Base-by-base conservation (phyloP, 1,140 invertebrate genomes). In the Drosophila nasuta region DNA sequence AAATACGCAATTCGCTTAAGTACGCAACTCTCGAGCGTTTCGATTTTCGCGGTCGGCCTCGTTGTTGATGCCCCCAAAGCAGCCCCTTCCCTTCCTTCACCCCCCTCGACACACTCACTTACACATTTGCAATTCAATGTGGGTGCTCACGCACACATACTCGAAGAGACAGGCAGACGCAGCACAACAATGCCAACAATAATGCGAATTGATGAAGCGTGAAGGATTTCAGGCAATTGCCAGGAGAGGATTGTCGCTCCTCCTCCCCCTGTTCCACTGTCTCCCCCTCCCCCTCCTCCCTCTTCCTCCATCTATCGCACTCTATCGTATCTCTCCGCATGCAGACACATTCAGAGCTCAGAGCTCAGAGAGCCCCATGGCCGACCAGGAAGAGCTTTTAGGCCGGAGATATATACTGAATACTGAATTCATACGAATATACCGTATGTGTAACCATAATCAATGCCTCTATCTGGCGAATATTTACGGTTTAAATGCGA, bases 201-300 rank as follows among this genome's bases (percentile, higher is more conserved):
- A 89, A 85, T 90, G 85, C 86, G 85, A 89, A 90, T 89, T 89
- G 85, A 89, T 89, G 85, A 89, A 89, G 85, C 85, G 85, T 89
- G 85, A 89, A 89, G 85, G 85, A 89, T 89, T 89, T 77, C 75
- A 89, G 85, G 86, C 85, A 89, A 89, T 90, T 89, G 80, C 82
- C 85, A 83, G 72, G 62, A 77, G 81, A 75, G 81, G 69, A 85
- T 81, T 89, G 54, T 25, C 20, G 20, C 20, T 25, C 20, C 20
- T 25, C 20, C 20, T 25, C 20, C 20, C 20, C 20, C 20, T 20
- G 20, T 20, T 1, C 20, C 46, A 65, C 57, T 74, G 79, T 74
- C 49, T 38, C 33, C 64, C 10, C 35, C 49, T 38, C 33, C 64
- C 10, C 35, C 11, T 6, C 20, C 10, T 2, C 6, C 15, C n/a